Conservation (phyloP, 2,888 invertebrate species). For the Brachyptera putata region DNA sequence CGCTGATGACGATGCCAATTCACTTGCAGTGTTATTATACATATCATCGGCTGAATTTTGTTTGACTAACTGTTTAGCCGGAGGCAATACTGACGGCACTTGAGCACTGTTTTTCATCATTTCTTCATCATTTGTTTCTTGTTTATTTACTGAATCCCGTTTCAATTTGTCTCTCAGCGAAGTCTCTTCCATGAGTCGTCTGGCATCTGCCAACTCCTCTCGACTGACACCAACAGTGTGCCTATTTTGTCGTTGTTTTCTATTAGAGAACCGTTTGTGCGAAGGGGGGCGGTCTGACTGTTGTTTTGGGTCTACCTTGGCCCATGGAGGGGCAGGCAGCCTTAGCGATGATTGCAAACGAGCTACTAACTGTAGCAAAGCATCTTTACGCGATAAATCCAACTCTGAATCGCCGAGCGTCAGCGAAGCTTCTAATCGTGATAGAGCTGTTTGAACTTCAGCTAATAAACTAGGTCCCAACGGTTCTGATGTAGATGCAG, state of each 20-base stretch:
- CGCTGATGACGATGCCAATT: constrained; percentile 4
- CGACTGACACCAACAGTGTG: constrained; percentile 81
- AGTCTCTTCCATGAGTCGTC: constrained; percentile 66
- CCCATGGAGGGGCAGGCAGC: constrained; percentile 38
- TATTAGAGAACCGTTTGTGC: neutral
- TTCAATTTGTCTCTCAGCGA: constrained; percentile 30
- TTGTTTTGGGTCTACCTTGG: constrained; percentile 39
- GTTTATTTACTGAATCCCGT: constrained; percentile 1
- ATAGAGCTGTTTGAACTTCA: constrained; percentile 73
- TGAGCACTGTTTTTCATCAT: too few species aligned
- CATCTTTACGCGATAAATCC: constrained; percentile 52
- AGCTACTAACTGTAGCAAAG: constrained; percentile 64
- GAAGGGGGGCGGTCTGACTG: constrained; percentile 31
- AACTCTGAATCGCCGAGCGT: constrained; percentile 44
- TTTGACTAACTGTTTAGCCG: neutral
- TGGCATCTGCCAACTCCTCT: constrained; percentile 74
- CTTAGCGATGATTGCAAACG: constrained; percentile 58
- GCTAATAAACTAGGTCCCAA: constrained; percentile 59
- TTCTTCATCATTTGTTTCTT: too few species aligned
- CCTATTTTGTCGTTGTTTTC: constrained; percentile 56
- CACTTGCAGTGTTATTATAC: neutral
- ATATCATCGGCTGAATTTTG: constrained; percentile 26
- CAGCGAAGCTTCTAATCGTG: constrained; percentile 56
- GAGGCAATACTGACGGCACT: neutral
- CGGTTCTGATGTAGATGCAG: constrained; percentile 39